Percentiles rank a stretch among this genome's conserved stretches.
These are phyloP conservation scores for Macrobrachium nipponense DNA, from an alignment of 1,140 invertebrate genomes.

Conservation along the genomic window DNA sequence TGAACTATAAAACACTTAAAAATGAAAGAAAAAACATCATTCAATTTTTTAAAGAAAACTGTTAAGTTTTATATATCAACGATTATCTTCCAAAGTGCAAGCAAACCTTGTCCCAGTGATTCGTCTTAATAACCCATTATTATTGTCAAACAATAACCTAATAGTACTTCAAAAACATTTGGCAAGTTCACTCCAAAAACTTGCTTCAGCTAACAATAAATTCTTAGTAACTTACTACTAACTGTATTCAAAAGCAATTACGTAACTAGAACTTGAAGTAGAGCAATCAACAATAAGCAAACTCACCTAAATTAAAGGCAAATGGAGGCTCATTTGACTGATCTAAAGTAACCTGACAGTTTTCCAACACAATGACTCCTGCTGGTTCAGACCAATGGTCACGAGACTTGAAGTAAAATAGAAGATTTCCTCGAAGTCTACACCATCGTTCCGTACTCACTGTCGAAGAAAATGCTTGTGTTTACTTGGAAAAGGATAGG, in stretches of 20 bases:
- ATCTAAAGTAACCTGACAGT: constrained; percentile 58
- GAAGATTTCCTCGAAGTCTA: constrained; percentile 88
- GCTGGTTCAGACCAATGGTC: constrained; percentile 89
- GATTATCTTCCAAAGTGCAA: no score
- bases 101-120: no score
- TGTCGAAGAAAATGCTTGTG: background rate
- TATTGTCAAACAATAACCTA: no score
- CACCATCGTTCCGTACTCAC: constrained; percentile 81
- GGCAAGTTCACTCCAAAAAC: no score
- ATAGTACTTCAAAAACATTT: no score
- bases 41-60: no score
- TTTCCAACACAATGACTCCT: constrained; percentile 71
- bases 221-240: no score
- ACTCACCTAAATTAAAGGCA: constrained; percentile 59
- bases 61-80: no score
- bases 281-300: background rate
- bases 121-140: no score
- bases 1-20: no score
- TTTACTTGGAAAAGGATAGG: background rate
- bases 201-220: no score
- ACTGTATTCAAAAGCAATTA: background rate
- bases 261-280: background rate
- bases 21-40: no score
- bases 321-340: constrained; percentile 44
- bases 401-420: constrained; percentile 93